Evolutionary conservation across 1,140 invertebrate genomes (phyloP).

Genomic region (Dreissena rostriformis): DNA sequence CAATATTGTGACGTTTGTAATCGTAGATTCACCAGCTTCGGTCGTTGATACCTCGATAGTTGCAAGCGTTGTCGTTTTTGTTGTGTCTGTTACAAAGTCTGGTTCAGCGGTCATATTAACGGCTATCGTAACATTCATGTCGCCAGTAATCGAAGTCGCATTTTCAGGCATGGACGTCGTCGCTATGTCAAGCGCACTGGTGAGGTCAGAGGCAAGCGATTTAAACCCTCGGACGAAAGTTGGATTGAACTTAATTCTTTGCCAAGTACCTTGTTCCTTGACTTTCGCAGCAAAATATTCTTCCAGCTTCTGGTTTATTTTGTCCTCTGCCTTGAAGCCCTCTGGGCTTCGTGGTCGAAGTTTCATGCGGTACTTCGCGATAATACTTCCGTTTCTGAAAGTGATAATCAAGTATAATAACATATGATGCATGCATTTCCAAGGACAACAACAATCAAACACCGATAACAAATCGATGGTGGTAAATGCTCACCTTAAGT

Average conservation of each 20-base stretch:
- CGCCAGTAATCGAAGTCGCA: not conserved
- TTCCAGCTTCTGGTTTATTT: constrained; percentile 4
- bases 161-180: not conserved
- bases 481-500: not conserved
- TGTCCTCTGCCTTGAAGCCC: constrained; percentile 14
- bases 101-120: not conserved
- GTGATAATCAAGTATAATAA: not conserved
- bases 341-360: constrained; percentile 7
- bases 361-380: constrained; percentile 22
- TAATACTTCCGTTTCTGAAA: constrained; percentile 51
- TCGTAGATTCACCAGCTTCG: not conserved
- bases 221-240: constrained; percentile 12
- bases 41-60: not conserved
- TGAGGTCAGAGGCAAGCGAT: not conserved
- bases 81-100: not conserved
- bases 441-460: not conserved
- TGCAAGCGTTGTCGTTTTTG: not conserved
- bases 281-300: constrained; percentile 44
- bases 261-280: constrained; percentile 43
- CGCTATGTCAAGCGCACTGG: not conserved
- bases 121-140: not conserved
- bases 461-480: not conserved
- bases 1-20: not conserved
- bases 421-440: not conserved
- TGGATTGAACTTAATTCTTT: constrained; percentile 26